Base-by-base conservation (phyloP, 2,888 invertebrate species). In the Platynereis dumerilii region DNA sequence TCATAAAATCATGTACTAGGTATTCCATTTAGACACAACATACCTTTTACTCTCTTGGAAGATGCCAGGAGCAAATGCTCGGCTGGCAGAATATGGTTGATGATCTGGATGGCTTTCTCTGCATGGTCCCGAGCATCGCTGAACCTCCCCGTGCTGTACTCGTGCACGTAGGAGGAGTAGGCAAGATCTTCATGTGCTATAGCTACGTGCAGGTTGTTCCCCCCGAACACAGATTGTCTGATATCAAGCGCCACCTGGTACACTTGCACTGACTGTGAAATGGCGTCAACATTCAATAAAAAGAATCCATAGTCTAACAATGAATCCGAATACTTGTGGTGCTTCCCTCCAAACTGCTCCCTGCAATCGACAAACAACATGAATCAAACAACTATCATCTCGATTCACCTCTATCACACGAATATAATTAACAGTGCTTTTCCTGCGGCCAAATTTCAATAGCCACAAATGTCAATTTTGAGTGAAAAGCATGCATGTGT, bases 121-220 rank as follows among this genome's bases (percentile, higher is more conserved):
- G 92, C 91, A 85, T 94, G 91, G 73, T 91, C 89, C 71, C 92
- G 87, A 28, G 95, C 94, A 83, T 89, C 88, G 76, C 88, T 88
- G 85, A 96, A 96, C 73, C 91, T 88, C 0, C 95, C 94, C 0
- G 93, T 91, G 77, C 91, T 93, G 84, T 96, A 96, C 85, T 96
- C 95, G 64, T 91, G 90, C 56, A 95, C 94, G 83, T 96, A 96
- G 15, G 92, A 89, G 56, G 94, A 94, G 85, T 96, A 96, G 0
- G 95, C 94, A 54, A 96, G 87, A 86, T 96, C 95, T 85, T 96
- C 95, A 83, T 93, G 92, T 29, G 92, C 92, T 29, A 92, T 89
- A 0, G 95, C 96, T 73, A 96, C 92, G 83, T 92, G 91, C 70
- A 96, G 89, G 85, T 93, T 94, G 81, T 89, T 88, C 77, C 90